Conservation (phyloP, 1,140 invertebrate genomes). For the Conopomorpha cramerella region DNA sequence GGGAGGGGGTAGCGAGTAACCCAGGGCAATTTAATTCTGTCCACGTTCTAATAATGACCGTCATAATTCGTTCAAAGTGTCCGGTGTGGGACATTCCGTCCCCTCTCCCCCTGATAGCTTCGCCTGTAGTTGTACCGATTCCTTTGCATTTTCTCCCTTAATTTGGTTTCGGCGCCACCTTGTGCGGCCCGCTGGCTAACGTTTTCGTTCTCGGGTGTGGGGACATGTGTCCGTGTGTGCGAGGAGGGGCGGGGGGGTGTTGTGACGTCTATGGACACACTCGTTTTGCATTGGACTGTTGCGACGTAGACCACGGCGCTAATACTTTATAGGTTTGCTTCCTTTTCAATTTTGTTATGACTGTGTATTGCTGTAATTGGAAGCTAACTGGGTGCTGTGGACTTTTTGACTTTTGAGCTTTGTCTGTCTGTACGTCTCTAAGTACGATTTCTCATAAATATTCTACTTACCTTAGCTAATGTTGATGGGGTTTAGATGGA, state of each 20-base stretch:
- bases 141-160: slow-evolving; percentile 52
- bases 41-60: slow-evolving; percentile 64
- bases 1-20: slow-evolving; percentile 8
- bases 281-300: slow-evolving; percentile 1
- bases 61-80: slow-evolving; percentile 65
- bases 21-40: slow-evolving; percentile 62
- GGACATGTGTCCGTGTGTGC: slow-evolving; percentile 10
- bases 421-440: no score
- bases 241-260: no score
- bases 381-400: no score
- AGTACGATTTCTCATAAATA: no score
- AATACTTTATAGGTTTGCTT: no score
- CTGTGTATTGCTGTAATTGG: no score
- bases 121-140: slow-evolving; percentile 20
- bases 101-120: slow-evolving; percentile 18
- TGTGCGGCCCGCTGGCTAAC: slow-evolving; percentile 30
- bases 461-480: no score
- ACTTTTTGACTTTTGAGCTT: no score
- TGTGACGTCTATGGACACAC: slow-evolving; percentile 5
- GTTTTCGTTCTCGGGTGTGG: slow-evolving; percentile 17
- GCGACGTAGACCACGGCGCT: no score
- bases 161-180: slow-evolving; percentile 52
- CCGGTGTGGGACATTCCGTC: slow-evolving; percentile 54
- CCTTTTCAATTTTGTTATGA: no score
- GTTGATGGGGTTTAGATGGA: no score